Evolutionary conservation across 2,113 vertebrate genomes (phyloP), one percentile per base, ranked within the genome.

Genomic region (Galeopterus variegatus): DNA sequence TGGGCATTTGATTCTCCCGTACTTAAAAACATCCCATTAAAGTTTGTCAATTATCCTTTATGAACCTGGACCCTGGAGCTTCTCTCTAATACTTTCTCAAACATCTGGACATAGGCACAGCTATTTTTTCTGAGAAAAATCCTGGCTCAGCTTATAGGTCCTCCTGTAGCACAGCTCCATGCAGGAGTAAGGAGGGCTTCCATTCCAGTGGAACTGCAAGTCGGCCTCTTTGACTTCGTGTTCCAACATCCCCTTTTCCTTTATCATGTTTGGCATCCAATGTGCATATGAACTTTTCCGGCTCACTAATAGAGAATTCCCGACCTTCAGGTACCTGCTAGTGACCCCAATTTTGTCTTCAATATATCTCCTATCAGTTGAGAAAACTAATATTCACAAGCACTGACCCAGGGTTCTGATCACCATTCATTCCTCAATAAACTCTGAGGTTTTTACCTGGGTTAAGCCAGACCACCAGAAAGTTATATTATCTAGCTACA

Each of bases 1-100:
- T 80, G 36, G 69, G 41, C 31, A 92, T 67, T 62, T 95, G 80
- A 19, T 67, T 97, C 70, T 95, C 73, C 36, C 50, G 17, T 95
- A 93, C 52, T 83, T 13, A 86, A 92, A 94, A 81, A 21, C 14
- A 75, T 31, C 10, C 86, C 60, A 50, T 60, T 87, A 79, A 88
- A 82, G 9, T 83, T 89, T 83, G 65, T 72, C n/a, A 80, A 26
- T 64, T 33, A 80, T 83, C 19, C 4, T 83, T 84, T 87, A 67
- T 1, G 48, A 58, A 79, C 54, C 31, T 91, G 85, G 89, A 84
- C 28, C 17, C 21, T 41, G 0, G 0, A 31, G 28, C 9, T 88
- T 90, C 45, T 33, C n/a, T 36, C 23, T 80, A 77, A 21, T 28
- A 65, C 4, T 76, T 87, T 45, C 41, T 45, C 17, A 92, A 82